Conservation (phyloP, 2,797 vertebrate genomes). For the Chrysolophus pictus region DNA sequence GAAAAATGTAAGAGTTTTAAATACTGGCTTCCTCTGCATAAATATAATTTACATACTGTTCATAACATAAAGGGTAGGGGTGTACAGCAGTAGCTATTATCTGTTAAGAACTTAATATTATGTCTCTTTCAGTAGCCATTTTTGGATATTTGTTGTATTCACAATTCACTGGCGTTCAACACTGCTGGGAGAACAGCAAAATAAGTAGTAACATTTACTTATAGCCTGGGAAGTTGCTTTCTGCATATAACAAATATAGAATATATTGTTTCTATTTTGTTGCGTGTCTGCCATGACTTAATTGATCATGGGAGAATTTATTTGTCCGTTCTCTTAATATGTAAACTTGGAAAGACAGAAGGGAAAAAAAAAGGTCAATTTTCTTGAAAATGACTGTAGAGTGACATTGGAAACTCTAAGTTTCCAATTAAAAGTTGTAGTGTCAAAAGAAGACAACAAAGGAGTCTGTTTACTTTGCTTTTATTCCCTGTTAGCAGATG, state of each 20-base stretch:
- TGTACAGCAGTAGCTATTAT: constrained; percentile 16
- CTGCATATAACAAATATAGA: background rate
- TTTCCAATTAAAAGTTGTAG: background rate
- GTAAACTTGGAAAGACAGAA: background rate
- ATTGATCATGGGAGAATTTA: background rate
- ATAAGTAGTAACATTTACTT: background rate
- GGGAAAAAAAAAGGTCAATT: background rate
- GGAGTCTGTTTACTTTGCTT: background rate
- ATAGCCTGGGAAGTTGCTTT: background rate
- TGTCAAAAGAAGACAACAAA: rapidly evolving
- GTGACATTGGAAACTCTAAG: background rate
- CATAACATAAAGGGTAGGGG: background rate
- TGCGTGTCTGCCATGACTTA: background rate
- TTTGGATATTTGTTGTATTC: constrained; percentile 1
- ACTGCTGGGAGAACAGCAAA: background rate
- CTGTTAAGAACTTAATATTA: constrained; percentile 38
- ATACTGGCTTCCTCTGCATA: constrained; percentile 27
- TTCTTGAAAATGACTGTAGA: background rate
- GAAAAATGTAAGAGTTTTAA: constrained; percentile 48
- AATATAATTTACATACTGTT: constrained; percentile 32
- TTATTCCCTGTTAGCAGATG: background rate
- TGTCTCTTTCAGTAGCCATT: background rate
- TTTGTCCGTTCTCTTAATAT: background rate
- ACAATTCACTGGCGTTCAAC: background rate
- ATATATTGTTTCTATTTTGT: background rate